Percentiles rank a stretch among this genome's conserved stretches.
Evolutionary conservation across 2,888 invertebrate species (phyloP).

Genomic region (Cephus nigrinus): DNA sequence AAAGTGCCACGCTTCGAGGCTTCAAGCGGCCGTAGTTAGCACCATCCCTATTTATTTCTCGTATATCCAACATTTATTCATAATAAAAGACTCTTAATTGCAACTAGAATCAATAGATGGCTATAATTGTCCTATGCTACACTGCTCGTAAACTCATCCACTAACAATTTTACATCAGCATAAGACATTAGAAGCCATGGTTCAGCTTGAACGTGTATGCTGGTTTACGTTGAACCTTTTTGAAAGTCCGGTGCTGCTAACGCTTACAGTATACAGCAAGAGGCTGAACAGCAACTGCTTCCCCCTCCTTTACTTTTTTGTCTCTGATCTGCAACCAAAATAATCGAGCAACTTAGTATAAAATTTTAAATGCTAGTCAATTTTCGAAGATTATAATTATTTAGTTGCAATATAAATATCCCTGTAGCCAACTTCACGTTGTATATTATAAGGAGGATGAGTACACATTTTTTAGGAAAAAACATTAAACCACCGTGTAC

Average conservation of each 20-base stretch:
- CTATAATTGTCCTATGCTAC: constrained; percentile 22
- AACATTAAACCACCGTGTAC: no score
- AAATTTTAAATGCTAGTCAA: background rate
- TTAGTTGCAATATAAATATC: no score
- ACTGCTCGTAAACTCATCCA: constrained; percentile 59
- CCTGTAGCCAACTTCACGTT: no score
- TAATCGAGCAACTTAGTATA: background rate
- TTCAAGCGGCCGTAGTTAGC: background rate
- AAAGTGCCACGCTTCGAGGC: background rate
- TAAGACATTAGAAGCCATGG: constrained; percentile 56
- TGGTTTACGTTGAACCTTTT: constrained; percentile 47
- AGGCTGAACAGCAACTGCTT: constrained; percentile 93
- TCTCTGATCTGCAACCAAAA: constrained; percentile 84
- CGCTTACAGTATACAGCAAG: constrained; percentile 92
- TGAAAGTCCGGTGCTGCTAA: constrained; percentile 53
- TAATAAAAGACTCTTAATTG: background rate
- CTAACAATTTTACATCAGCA: constrained; percentile 60
- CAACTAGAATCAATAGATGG: background rate
- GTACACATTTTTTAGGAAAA: no score
- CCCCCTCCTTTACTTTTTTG: constrained; percentile 96
- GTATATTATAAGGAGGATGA: no score
- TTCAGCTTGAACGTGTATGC: constrained; percentile 48
- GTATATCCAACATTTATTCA: background rate
- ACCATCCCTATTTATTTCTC: background rate
- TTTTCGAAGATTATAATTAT: background rate